Evolutionary conservation across 1,140 invertebrate genomes (phyloP).

Genomic region (Octopus bimaculoides): DNA sequence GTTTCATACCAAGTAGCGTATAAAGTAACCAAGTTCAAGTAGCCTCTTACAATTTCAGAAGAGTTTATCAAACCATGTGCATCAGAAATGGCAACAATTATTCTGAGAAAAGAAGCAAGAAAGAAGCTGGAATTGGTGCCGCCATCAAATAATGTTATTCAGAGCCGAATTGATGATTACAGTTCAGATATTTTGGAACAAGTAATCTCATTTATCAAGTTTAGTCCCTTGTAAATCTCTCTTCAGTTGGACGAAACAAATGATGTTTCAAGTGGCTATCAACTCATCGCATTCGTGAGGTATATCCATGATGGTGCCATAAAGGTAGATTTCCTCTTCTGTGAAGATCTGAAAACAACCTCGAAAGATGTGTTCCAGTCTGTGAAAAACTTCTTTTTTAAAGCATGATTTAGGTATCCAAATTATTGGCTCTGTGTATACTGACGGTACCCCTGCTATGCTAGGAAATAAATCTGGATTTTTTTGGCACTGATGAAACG

Average conservation of each 20-base stretch:
- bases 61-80: constrained; percentile 13
- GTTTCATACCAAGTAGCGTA: constrained; percentile 9
- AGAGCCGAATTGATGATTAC: constrained; percentile 11
- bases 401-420: constrained; percentile 3
- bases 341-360: constrained; percentile 7
- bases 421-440: constrained; percentile 10
- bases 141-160: constrained; percentile 8
- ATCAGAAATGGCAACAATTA: too few species aligned
- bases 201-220: constrained; percentile 2
- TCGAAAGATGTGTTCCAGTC: constrained; percentile 5
- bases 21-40: constrained; percentile 3
- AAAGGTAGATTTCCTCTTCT: background rate
- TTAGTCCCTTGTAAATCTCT: background rate
- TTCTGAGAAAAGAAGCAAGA: constrained; percentile 10
- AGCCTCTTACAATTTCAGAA: constrained; percentile 12
- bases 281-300: constrained; percentile 3
- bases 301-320: constrained; percentile 6
- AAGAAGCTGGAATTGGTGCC: constrained; percentile 10
- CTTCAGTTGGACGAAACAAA: constrained; percentile 1
- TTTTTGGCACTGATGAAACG: constrained; percentile 3
- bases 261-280: background rate
- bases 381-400: constrained; percentile 6
- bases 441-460: background rate
- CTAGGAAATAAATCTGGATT: constrained; percentile 6
- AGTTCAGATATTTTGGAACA: constrained; percentile 2